These are phyloP conservation scores for Argyra leucocephala DNA, from an alignment of 2,888 invertebrate genomes.

Conservation along the genomic window DNA sequence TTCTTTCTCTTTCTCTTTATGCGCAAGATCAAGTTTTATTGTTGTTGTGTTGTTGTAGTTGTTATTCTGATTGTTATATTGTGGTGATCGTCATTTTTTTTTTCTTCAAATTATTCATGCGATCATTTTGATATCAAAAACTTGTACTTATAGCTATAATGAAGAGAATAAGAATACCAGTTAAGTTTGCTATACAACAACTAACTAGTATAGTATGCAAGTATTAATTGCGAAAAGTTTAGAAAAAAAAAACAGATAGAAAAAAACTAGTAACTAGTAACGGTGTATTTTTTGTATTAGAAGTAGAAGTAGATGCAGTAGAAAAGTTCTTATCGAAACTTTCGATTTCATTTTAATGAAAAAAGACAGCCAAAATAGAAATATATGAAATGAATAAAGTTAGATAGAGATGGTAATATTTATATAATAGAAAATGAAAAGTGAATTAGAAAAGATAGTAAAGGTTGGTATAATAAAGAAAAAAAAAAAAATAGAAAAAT, in stretches of 20 bases:
- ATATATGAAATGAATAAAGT: not conserved
- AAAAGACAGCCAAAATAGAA: not conserved
- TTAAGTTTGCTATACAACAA: not conserved
- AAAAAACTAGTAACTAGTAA: not conserved
- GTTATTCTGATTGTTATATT: not conserved
- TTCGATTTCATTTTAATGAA: not conserved
- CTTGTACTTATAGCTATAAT: not conserved
- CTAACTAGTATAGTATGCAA: not conserved
- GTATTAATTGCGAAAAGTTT: not conserved
- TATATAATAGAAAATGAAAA: not conserved
- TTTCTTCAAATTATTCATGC: not conserved
- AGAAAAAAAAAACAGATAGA: not conserved
- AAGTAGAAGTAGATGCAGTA: not conserved
- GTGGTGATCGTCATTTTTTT: not conserved
- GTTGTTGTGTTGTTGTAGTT: not conserved
- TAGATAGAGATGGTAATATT: not conserved
- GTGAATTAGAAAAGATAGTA: too few relatives aligned
- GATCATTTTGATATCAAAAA: not conserved
- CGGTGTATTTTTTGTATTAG: not conserved
- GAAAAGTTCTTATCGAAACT: too few relatives aligned
- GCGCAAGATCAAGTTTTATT: not conserved
- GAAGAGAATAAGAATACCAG: not conserved
- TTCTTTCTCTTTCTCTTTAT: not conserved
- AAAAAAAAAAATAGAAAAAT: too few relatives aligned
- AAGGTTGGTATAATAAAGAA: too few relatives aligned